Percentiles rank a stretch among this genome's conserved stretches.
These are phyloP conservation scores for Sarcophaga variegata DNA, from an alignment of 2,888 invertebrate genomes.

Conservation along the genomic window DNA sequence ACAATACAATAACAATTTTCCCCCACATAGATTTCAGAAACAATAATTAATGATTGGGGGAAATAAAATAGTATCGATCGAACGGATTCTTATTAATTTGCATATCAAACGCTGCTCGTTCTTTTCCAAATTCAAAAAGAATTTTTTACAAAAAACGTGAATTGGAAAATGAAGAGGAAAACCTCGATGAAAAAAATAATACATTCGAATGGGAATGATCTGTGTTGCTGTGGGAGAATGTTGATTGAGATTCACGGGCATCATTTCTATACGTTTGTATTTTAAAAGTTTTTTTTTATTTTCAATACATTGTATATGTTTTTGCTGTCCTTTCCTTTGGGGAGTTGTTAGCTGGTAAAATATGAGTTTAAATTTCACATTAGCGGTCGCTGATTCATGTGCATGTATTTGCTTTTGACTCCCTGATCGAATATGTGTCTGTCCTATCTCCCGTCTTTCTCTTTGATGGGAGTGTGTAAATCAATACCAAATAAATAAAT, in stretches of 20 bases:
- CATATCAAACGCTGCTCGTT: not conserved
- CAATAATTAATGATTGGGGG: not conserved
- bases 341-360: conserved; percentile 52
- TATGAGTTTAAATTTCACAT: conserved; percentile 41
- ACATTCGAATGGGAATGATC: too few relatives aligned
- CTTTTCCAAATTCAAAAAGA: too few relatives aligned
- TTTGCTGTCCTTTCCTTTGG: conserved; percentile 16
- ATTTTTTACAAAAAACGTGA: not conserved
- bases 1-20: not conserved
- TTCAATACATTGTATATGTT: too few relatives aligned
- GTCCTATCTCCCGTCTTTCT: not conserved
- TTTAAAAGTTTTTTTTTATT: too few relatives aligned
- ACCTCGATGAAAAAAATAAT: not conserved
- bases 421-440: not conserved
- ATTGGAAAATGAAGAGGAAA: not conserved
- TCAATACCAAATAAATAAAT: conserved; percentile 9
- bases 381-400: conserved; percentile 32
- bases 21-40: not conserved
- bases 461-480: not conserved
- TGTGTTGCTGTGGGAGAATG: too few relatives aligned
- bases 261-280: too few relatives aligned
- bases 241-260: too few relatives aligned
- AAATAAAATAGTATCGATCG: not conserved
- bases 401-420: not conserved
- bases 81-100: conserved; percentile 20